These are phyloP conservation scores for Caenorhabditis sp. DNA, from an alignment of 2,888 invertebrate genomes.

Conservation along the genomic window DNA sequence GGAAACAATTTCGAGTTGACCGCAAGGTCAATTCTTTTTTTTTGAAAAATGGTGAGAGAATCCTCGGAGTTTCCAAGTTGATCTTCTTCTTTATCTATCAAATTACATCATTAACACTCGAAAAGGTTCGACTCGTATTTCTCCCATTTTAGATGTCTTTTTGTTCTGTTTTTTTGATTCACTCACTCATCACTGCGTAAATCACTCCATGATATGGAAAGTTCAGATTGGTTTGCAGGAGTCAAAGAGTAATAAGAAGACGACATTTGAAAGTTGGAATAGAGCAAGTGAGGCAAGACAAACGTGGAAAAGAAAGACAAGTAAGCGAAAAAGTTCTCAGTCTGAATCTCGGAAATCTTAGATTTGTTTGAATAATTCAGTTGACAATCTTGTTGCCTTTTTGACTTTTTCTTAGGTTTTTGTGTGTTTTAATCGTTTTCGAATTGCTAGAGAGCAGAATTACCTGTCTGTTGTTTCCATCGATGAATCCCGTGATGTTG, in stretches of 20 bases:
- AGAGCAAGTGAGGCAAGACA: neutral
- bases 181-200: slow-evolving; percentile 30
- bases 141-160: neutral
- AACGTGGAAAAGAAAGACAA: slow-evolving; percentile 1
- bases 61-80: too few species aligned
- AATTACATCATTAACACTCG: slow-evolving; percentile 56
- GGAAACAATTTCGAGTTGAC: neutral
- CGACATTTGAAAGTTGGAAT: slow-evolving; percentile 14
- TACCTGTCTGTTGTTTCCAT: slow-evolving; percentile 76
- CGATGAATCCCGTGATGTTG: slow-evolving; percentile 79
- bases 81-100: slow-evolving; percentile 13
- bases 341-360: slow-evolving; percentile 10
- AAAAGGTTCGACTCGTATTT: slow-evolving; percentile 28
- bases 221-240: slow-evolving; percentile 19
- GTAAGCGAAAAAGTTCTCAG: neutral
- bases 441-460: neutral
- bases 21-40: neutral
- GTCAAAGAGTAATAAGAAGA: slow-evolving; percentile 35
- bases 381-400: slow-evolving; percentile 26
- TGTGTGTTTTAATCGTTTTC: too few species aligned
- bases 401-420: neutral
- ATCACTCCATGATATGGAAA: slow-evolving; percentile 49
- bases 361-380: slow-evolving; percentile 42
- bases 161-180: neutral
- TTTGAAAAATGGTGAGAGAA: too few species aligned